These are phyloP conservation scores for Cathartes aura DNA, from an alignment of 2,113 vertebrate species.

Conservation along the genomic window DNA sequence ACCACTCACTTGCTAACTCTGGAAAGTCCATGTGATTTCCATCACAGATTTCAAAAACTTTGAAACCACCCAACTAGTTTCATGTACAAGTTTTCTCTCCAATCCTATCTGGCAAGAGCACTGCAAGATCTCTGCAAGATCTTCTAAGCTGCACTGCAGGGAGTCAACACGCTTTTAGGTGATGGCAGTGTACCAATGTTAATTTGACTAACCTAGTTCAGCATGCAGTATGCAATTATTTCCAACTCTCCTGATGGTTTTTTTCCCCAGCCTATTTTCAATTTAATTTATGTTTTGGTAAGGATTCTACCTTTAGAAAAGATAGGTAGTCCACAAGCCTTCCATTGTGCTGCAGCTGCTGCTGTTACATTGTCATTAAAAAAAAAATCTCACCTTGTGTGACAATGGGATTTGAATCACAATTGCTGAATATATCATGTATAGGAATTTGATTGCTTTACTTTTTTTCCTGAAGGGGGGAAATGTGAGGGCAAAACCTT, in stretches of 20 bases:
- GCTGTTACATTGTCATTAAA: conserved; percentile 38
- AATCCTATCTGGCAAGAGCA: background rate
- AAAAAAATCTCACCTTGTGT: background rate
- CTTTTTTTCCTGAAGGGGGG: conserved; percentile 6
- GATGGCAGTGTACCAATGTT: conserved; percentile 31
- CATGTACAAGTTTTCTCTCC: background rate
- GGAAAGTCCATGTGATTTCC: conserved; percentile 2
- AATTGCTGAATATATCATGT: conserved; percentile 5
- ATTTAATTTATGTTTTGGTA: conserved; percentile 54
- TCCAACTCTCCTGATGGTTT: background rate
- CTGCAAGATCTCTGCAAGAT: background rate
- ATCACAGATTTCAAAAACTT: background rate
- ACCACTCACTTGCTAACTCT: background rate
- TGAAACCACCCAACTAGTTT: background rate
- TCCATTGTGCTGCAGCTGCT: conserved; percentile 47
- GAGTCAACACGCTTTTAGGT: conserved; percentile 1
- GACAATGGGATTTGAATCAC: conserved; percentile 55
- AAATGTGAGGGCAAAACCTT: conserved; percentile 37
- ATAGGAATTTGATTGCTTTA: conserved; percentile 41
- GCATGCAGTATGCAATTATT: conserved; percentile 22
- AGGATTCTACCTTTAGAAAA: conserved; percentile 63
- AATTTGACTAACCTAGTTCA: conserved; percentile 59
- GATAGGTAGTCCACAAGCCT: conserved; percentile 40
- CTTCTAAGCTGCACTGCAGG: conserved; percentile 4
- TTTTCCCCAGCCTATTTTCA: conserved; percentile 2